Conservation (phyloP, 1,140 invertebrate genomes). For the Druon quercuslanigerum region DNA sequence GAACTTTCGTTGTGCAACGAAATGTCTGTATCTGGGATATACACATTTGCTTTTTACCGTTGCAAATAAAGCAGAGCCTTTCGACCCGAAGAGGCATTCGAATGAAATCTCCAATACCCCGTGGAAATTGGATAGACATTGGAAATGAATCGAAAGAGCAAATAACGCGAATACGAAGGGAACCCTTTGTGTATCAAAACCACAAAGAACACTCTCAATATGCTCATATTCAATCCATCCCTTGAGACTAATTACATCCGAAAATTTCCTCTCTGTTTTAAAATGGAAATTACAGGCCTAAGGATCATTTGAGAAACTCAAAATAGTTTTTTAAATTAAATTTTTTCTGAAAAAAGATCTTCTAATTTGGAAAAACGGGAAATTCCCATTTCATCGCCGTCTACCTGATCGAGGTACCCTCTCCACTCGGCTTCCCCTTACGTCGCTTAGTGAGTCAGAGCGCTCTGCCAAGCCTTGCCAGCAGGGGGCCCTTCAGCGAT, state of each 20-base stretch:
- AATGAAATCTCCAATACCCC: slow-evolving; percentile 51
- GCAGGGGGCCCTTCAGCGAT: no score
- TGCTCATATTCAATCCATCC: slow-evolving; percentile 30
- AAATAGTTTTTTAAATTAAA: no score
- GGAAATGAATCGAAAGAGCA: slow-evolving; percentile 66
- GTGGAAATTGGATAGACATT: slow-evolving; percentile 64
- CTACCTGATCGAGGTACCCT: no score
- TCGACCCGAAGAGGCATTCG: slow-evolving; percentile 43
- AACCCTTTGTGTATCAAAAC: slow-evolving; percentile 14
- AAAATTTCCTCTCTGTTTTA: background rate
- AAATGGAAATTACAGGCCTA: background rate
- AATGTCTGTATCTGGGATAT: slow-evolving; percentile 37
- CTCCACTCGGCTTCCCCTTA: no score
- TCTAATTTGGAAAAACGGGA: no score
- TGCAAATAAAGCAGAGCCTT: slow-evolving; percentile 50
- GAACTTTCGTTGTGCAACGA: background rate
- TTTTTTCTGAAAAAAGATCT: no score
- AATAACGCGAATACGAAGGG: slow-evolving; percentile 49
- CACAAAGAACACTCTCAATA: slow-evolving; percentile 26
- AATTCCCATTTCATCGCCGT: no score
- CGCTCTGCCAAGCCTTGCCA: no score
- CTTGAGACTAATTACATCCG: slow-evolving; percentile 20
- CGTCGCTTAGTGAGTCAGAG: no score
- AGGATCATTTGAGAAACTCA: no score
- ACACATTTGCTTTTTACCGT: slow-evolving; percentile 55